These are phyloP conservation scores for Pelodiscus sinensis DNA, from an alignment of 2,113 vertebrate genomes.

Conservation along the genomic window DNA sequence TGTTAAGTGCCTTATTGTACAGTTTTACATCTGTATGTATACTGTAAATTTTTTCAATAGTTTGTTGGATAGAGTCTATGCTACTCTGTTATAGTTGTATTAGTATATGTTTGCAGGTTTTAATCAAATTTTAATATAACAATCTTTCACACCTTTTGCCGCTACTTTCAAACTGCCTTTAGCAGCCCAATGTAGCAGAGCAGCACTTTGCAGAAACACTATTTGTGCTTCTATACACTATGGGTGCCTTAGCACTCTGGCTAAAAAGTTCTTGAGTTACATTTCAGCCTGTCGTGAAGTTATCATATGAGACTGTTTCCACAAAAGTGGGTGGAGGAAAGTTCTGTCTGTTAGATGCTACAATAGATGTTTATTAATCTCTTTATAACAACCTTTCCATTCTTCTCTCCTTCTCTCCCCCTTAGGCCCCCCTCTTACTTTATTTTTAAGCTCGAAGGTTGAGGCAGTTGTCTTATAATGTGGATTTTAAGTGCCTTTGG, in stretches of 20 bases:
- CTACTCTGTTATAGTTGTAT: conserved; percentile 53
- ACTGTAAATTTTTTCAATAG: conserved; percentile 39
- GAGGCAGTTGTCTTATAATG: neutral
- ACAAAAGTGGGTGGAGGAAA: neutral
- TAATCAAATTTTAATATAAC: conserved; percentile 25
- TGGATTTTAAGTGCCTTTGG: neutral
- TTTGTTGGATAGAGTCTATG: conserved; percentile 34
- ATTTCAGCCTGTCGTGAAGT: too few species aligned
- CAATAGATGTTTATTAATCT: neutral
- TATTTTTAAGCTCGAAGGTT: neutral
- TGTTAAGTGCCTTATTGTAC: conserved; percentile 62
- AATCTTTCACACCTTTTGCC: neutral
- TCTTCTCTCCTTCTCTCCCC: too few species aligned
- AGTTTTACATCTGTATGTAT: conserved; percentile 7
- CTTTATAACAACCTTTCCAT: neutral
- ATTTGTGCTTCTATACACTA: neutral
- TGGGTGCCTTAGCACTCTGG: neutral
- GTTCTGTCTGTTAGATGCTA: neutral
- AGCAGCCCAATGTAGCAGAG: neutral
- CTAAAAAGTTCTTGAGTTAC: neutral
- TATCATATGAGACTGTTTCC: neutral
- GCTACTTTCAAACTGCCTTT: neutral
- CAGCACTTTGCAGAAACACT: neutral
- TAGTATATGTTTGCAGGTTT: conserved; percentile 39
- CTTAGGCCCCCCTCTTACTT: neutral